Evolutionary conservation across 2,113 vertebrate species (phyloP).

Genomic region (Merops nubicus): DNA sequence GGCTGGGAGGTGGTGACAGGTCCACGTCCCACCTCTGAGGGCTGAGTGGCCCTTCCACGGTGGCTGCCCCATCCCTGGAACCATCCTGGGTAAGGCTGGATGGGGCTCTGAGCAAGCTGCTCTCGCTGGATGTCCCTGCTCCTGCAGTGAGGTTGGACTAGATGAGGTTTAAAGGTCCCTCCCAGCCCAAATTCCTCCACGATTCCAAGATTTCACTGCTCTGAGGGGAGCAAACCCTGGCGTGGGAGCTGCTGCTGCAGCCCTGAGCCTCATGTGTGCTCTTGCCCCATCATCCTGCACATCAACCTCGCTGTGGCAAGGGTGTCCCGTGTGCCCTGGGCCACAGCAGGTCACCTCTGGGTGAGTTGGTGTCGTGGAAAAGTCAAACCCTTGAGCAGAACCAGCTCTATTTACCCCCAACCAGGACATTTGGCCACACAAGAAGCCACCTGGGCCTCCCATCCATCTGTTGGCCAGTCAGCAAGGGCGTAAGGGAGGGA

Average conservation of each 20-base stretch:
- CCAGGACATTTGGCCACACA: no score
- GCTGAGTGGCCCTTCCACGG: background rate
- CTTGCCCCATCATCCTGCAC: background rate
- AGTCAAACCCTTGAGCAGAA: no score
- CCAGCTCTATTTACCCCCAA: no score
- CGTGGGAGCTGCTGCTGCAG: background rate
- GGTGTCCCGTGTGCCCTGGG: background rate
- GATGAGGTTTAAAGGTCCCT: background rate
- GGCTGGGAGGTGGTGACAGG: background rate
- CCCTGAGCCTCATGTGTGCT: rapidly evolving
- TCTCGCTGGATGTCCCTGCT: background rate
- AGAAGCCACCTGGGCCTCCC: background rate
- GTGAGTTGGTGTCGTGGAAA: no score
- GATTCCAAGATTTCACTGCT: background rate
- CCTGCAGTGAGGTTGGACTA: background rate
- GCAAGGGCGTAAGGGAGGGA: background rate
- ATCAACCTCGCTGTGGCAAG: rapidly evolving
- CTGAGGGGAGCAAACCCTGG: background rate
- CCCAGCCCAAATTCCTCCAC: background rate
- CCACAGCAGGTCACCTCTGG: background rate
- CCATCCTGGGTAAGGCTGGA: background rate
- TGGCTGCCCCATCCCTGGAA: background rate
- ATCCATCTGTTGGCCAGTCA: background rate
- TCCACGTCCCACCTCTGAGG: background rate
- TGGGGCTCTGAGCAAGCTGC: background rate